Evolutionary conservation across 2,113 vertebrate species (phyloP), one percentile per base, ranked within the genome.

Genomic region (Gasterosteus aculeatus): DNA sequence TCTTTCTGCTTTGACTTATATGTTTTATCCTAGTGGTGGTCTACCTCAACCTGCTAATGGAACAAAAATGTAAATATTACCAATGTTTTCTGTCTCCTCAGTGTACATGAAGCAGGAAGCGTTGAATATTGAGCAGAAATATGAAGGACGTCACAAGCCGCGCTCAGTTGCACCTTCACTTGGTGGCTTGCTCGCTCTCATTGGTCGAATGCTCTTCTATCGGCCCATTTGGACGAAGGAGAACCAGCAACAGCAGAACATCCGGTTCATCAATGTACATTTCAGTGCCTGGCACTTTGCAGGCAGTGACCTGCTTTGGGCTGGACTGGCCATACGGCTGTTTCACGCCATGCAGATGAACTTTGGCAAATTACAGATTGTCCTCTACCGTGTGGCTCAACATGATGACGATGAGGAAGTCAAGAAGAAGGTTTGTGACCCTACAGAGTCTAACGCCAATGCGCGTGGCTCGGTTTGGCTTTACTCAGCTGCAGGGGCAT

Each of bases 231-330:
- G 96, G 89, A 97, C 96, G 0, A 81, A 93, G 57, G 1, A 85
- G 12, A 95, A 96, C 83, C 92, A 94, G 75, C 74, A 93, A 1
- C 86, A 94, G 3, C 89, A 86, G 53, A 93, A 94, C 73, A 72
- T 96, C 0, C 74, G 95, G 1, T 98, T 97, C 88, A 80, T 98
- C 68, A 95, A 96, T 88, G 92, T 99, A 38, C 91, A 95, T 75
- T 99, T 99, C 80, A 98, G 96, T 35, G 97, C 98, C 53, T 99
- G 97, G 98, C 95, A 99, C 3, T 99, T 96, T 75, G 95, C 96
- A 0, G 97, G 97, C 54, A 96, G 96, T 0, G 97, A 99, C 92
- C 92, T 96, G 68, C 93, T 99, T 0, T 99, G 98, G 98, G 97
- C 98, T 0, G 97, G 96, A 0, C 51, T 99, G 74, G 96, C 96